Percentiles rank a stretch among this genome's conserved stretches.
These are phyloP conservation scores for Myathropa florea DNA, from an alignment of 2,888 invertebrate genomes.

Conservation along the genomic window DNA sequence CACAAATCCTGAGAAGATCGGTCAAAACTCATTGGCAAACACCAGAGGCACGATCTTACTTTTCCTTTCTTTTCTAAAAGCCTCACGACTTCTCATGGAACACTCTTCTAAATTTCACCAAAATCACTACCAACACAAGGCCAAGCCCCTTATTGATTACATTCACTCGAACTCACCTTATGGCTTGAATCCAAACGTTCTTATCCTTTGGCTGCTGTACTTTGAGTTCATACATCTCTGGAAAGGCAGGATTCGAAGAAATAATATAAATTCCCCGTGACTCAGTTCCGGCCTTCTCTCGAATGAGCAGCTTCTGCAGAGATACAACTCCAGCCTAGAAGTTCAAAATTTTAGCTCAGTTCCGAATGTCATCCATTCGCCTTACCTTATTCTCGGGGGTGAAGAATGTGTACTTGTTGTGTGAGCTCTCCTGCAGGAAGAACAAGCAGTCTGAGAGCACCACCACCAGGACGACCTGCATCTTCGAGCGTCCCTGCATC, in stretches of 20 bases:
- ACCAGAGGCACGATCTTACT: no score
- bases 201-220: constrained; percentile 94
- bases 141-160: no score
- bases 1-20: no score
- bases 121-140: no score
- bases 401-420: constrained; percentile 93
- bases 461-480: constrained; percentile 92
- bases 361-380: background rate
- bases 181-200: constrained; percentile 93
- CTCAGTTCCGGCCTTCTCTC: constrained; percentile 96
- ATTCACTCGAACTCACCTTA: constrained; percentile 81
- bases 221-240: constrained; percentile 98
- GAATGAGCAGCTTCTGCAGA: constrained; percentile 92
- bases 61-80: no score
- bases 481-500: constrained; percentile 95
- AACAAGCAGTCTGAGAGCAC: constrained; percentile 95
- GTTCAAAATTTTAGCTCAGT: constrained; percentile 38
- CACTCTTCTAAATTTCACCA: no score
- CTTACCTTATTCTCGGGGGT: constrained; percentile 95
- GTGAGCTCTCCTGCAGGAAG: constrained; percentile 94
- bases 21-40: no score
- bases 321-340: constrained; percentile 94
- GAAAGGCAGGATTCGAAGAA: constrained; percentile 93
- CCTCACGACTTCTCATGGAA: no score
- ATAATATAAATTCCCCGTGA: constrained; percentile 95